Base-by-base conservation (phyloP, 2,797 vertebrate genomes). In the Kryptolebias ocellatus region DNA sequence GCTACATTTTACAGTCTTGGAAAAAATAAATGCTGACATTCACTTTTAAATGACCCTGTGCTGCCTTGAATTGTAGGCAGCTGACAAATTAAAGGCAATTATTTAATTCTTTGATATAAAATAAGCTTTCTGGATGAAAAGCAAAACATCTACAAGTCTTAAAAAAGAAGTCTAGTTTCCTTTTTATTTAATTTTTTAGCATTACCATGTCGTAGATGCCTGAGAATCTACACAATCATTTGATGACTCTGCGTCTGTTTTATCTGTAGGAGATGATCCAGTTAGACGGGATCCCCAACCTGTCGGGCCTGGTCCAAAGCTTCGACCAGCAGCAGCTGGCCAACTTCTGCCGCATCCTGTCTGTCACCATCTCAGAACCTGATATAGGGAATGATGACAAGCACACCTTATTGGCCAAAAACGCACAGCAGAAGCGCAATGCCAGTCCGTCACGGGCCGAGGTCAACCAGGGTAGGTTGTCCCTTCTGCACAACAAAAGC, bases 241-340 rank as follows among this genome's bases (percentile, higher is more conserved):
- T 52, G 6, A 0, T 69, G 31, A 52, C 3, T 28, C n/a, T 37
- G 3, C 12, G 9, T 59, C 0, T 65, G 6, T 83, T 62, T 72
- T 2, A 4, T 66, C 51, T 37, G 24, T 57, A 99, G 98, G 98
- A 99, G 88, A 98, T 98, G 95, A 98, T 99, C 82, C 97, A 97
- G 39, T 92, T 99, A 83, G 98, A 99, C 67, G 96, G 97, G 78
- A 97, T 99, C 83, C 96, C 97, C 66, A 97, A 98, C 79, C 92
- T 99, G 61, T 94, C 93, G 0, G 95, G 93, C 70, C 93, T 99
- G 67, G 97, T 99, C 47, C 97, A 98, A 87, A 98, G 96, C 86
- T 99, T 99, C 31, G 97, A 99, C 91, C 98, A 99, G 85, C 98
- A 99, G 78, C 98, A 99, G 85, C 94, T 99, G 65, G 98, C 98